These are phyloP conservation scores for Poecilus cupreus DNA, from an alignment of 2,888 invertebrate species.

Conservation along the genomic window DNA sequence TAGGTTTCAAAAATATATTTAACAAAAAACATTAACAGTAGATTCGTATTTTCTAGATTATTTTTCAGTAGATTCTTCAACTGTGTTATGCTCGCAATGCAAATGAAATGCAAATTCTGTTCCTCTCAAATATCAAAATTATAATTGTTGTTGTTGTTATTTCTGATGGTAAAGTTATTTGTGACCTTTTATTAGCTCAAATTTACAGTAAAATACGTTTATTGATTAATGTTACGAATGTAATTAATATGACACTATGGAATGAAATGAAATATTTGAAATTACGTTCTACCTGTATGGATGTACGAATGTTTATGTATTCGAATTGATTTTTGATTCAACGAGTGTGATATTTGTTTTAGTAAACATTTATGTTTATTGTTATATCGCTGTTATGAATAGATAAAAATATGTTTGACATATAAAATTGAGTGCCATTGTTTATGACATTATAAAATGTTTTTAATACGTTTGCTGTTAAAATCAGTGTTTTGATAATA, in stretches of 20 bases:
- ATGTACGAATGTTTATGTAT: slow-evolving; percentile 1
- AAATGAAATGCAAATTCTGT: too few species aligned
- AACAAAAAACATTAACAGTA: too few species aligned
- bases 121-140: too few species aligned
- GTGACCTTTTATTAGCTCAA: not conserved
- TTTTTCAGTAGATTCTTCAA: too few species aligned
- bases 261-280: slow-evolving; percentile 22
- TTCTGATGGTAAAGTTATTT: not conserved
- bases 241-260: slow-evolving; percentile 8
- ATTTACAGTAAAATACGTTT: not conserved
- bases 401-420: slow-evolving; percentile 8
- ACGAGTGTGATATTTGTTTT: not conserved
- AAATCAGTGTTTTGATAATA: not conserved
- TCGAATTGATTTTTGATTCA: slow-evolving; percentile 12
- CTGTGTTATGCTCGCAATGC: too few species aligned
- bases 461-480: not conserved
- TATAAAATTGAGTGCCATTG: not conserved
- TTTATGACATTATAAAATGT: not conserved
- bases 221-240: slow-evolving; percentile 12
- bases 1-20: too few species aligned
- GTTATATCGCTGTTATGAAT: not conserved
- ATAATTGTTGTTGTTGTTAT: not conserved
- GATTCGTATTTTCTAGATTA: too few species aligned
- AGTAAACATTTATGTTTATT: slow-evolving; percentile 21
- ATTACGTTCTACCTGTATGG: not conserved